Evolutionary conservation across 2,888 invertebrate species (phyloP).

Genomic region (Orthonevra nobilis): DNA sequence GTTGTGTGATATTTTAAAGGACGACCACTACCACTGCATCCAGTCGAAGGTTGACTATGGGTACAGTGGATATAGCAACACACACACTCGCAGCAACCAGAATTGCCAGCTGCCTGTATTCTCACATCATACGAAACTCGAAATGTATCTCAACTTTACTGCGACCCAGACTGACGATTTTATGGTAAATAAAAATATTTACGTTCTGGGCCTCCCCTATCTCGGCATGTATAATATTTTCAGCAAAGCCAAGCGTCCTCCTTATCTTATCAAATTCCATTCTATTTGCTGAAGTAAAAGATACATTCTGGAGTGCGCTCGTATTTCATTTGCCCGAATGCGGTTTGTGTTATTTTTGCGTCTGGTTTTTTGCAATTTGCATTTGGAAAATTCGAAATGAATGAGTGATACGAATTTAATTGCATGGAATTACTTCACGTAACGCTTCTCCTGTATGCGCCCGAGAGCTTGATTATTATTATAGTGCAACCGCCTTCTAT

Average conservation of each 20-base stretch:
- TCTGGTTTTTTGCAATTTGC: too few species aligned
- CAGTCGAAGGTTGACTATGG: constrained; percentile 64
- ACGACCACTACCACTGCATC: constrained; percentile 50
- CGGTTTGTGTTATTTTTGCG: neutral
- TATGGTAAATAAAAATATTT: constrained; percentile 34
- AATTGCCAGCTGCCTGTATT: constrained; percentile 57
- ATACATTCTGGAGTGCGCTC: constrained; percentile 11
- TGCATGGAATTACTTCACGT: constrained; percentile 57
- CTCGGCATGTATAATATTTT: constrained; percentile 15
- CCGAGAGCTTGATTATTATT: constrained; percentile 32
- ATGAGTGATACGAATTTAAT: constrained; percentile 45
- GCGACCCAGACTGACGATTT: constrained; percentile 22
- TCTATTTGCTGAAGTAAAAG: constrained; percentile 20
- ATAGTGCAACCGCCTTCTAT: constrained; percentile 46
- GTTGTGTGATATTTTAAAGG: constrained; percentile 62
- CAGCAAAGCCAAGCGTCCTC: constrained; percentile 11
- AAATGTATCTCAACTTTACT: constrained; percentile 17
- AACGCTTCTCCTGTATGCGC: constrained; percentile 17
- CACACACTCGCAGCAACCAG: constrained; percentile 16
- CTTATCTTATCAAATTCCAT: constrained; percentile 59
- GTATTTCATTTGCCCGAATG: neutral
- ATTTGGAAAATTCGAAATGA: constrained; percentile 27
- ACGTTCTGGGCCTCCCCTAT: constrained; percentile 19
- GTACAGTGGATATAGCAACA: constrained; percentile 18
- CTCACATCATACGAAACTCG: constrained; percentile 32